Conservation (phyloP, 2,113 vertebrate genomes). For the Gymnocephalus cernua region DNA sequence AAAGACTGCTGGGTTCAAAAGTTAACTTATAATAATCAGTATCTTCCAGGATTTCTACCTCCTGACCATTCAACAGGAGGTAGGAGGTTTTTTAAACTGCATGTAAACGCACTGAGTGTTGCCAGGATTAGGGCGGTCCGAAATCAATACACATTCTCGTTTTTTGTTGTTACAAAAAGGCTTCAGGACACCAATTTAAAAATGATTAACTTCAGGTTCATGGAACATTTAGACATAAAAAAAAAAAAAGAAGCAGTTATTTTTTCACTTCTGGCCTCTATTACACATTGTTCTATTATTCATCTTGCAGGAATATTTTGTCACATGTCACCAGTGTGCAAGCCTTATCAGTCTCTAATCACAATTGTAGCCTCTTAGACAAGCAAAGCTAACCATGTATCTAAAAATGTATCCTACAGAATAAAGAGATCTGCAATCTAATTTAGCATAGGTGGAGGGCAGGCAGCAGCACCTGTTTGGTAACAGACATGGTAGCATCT, state of each 20-base stretch:
- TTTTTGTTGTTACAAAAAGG: neutral
- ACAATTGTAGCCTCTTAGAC: neutral
- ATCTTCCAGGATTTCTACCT: neutral
- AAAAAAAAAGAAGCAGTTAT: neutral
- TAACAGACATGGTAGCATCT: neutral
- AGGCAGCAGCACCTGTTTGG: constrained; percentile 8
- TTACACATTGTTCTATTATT: neutral
- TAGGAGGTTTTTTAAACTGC: too few species aligned
- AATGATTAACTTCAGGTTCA: too few species aligned
- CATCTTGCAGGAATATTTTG: neutral
- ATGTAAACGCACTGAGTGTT: neutral
- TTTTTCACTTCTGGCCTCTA: neutral
- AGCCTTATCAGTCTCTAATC: constrained; percentile 14
- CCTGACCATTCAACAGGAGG: neutral
- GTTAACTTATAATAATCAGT: neutral
- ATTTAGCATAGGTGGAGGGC: constrained; percentile 8
- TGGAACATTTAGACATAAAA: neutral
- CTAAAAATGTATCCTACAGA: neutral
- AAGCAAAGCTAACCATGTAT: neutral
- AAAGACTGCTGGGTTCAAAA: neutral
- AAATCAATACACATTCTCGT: neutral
- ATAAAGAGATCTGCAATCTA: neutral
- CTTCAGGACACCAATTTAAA: neutral
- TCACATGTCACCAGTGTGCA: neutral
- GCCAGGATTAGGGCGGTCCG: neutral